phyloP scores from a whole-genome alignment of 2,888 invertebrate genomes.

The Tetanocera ferruginea region DNA sequence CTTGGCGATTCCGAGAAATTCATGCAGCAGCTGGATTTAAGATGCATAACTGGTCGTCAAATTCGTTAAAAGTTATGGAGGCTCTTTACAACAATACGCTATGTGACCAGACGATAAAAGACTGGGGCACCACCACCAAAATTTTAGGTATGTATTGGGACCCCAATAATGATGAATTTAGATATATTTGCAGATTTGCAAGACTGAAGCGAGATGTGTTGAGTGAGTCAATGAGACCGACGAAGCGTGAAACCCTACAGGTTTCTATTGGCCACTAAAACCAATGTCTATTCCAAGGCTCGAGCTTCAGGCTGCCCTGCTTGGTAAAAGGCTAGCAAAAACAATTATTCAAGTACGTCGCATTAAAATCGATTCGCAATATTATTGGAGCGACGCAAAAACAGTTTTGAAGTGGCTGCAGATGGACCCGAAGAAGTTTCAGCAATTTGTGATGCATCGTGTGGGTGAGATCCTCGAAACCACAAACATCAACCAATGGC shows the following conservation, averaged over 20 bases:
- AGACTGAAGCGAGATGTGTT: slow-evolving; percentile 41
- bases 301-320: slow-evolving; percentile 30
- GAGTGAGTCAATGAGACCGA: slow-evolving; percentile 30
- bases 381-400: slow-evolving; percentile 38
- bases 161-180: slow-evolving; percentile 33
- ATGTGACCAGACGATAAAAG: no score
- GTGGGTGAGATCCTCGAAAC: slow-evolving; percentile 41
- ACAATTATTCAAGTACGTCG: slow-evolving; percentile 14
- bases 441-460: slow-evolving; percentile 45
- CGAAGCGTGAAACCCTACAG: slow-evolving; percentile 45
- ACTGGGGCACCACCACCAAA: background rate
- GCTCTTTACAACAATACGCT: no score
- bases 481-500: slow-evolving; percentile 41
- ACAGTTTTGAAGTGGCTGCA: slow-evolving; percentile 43
- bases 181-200: slow-evolving; percentile 47
- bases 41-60: slow-evolving; percentile 35
- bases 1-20: slow-evolving; percentile 19
- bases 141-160: slow-evolving; percentile 28
- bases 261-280: slow-evolving; percentile 42
- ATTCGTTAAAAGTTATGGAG: no score
- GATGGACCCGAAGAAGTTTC: slow-evolving; percentile 43
- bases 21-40: slow-evolving; percentile 30
- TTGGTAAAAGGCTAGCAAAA: slow-evolving; percentile 25
- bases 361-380: slow-evolving; percentile 1
- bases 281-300: slow-evolving; percentile 36